phyloP scores from a whole-genome alignment of 2,113 vertebrate genomes.

The Melanotaenia duboulayi region DNA sequence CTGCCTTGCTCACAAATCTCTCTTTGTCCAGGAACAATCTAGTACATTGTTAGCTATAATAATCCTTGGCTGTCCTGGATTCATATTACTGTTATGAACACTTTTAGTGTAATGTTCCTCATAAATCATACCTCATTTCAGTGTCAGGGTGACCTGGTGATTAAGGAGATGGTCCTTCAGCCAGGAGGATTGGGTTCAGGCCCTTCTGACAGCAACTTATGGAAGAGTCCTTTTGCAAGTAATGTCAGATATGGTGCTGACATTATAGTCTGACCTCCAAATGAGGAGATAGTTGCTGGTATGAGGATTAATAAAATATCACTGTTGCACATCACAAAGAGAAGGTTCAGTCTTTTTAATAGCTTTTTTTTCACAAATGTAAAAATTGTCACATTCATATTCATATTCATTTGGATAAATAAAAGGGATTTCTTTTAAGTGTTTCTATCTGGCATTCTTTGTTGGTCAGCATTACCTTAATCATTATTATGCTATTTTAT shows the following conservation, averaged over 20 bases:
- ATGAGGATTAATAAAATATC: conserved; percentile 34
- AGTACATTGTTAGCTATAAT: conserved; percentile 37
- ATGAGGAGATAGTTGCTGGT: conserved; percentile 20
- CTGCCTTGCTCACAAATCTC: not conserved
- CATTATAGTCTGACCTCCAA: conserved; percentile 31
- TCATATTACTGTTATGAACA: conserved; percentile 47
- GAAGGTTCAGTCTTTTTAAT: not conserved
- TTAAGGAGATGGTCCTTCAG: conserved; percentile 53
- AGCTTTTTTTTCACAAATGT: not conserved
- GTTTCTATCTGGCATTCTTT: too few species aligned
- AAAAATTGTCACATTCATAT: too few species aligned
- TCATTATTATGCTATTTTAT: too few species aligned
- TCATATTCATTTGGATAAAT: too few species aligned
- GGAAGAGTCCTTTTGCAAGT: conserved; percentile 48
- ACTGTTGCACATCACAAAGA: not conserved
- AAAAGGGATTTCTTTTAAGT: too few species aligned
- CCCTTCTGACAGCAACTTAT: conserved; percentile 34
- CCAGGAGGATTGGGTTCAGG: conserved; percentile 34
- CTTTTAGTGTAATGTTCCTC: conserved; percentile 47
- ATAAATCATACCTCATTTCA: conserved; percentile 60
- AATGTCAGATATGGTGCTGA: conserved; percentile 44
- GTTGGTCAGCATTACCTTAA: too few species aligned
- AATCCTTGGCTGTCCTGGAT: conserved; percentile 45
- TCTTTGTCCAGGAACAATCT: conserved; percentile 27
- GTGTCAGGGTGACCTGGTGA: conserved; percentile 64